Evolutionary conservation across 2,888 invertebrate species (phyloP), one percentile per base, ranked within the genome.

Genomic region (Phymatocera aterrima): DNA sequence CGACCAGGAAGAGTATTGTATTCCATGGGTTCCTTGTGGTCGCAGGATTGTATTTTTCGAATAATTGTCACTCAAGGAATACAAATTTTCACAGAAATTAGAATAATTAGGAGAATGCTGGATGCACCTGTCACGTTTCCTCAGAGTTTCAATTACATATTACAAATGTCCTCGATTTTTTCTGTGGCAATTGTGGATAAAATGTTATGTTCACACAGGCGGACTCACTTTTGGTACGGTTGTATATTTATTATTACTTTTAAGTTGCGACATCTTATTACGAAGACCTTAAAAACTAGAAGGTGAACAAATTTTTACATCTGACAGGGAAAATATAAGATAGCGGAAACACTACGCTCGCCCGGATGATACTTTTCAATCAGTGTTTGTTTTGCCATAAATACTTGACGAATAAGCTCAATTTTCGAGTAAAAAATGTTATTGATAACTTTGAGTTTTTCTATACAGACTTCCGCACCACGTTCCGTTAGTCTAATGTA

Each of bases 271-370:
- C 77, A 79, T 70, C 72, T 79, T 80, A 75, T 75, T 75, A 80
- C 74, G 74, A 83, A 81, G 79, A 82, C 79, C 86, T 85, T 85
- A 86, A 82, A 68, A 82, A 84, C 84, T 84, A 86, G 78, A 80
- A 84, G 85, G 85, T 83, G 83, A 86, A 85, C 82, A 83, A 85
- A 86, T 87, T 86, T 86, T 84, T 86, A 86, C 86, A 86, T 81
- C 84, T 83, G 83, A 82, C 79, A 79, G 81, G 81, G 78, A 81
- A 75, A 79, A 74, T 78, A 77, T 54, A 80, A 81, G 70, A 80
- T 78, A 79, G 78, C 78, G 81, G 81, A 81, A 43, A 57, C 75
- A 75, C 81, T 81, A 82, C 83, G 81, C 80, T 81, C 82, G 78
- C 80, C 80, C 78, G 78, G 72, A 72, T 34, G n/a, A 75, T 57